phyloP scores from a whole-genome alignment of 1,140 invertebrate species.

The Lasaia peninsularis region DNA sequence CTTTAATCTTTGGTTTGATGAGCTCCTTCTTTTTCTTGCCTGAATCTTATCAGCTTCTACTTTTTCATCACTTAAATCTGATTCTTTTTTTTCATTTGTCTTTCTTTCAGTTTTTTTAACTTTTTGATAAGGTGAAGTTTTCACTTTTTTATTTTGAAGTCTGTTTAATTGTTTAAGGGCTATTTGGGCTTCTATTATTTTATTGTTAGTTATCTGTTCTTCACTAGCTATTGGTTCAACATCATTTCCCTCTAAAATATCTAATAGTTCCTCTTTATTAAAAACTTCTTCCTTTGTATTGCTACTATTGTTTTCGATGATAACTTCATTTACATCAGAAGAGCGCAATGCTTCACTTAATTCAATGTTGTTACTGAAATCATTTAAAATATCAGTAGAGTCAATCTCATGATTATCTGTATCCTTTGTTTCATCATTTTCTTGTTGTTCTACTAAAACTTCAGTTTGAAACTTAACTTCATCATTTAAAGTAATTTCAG shows the following conservation, averaged over 20 bases:
- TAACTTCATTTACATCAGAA: slow-evolving; percentile 36
- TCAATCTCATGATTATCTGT: slow-evolving; percentile 35
- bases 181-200: slow-evolving; percentile 40
- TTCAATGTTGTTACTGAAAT: slow-evolving; percentile 57
- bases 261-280: slow-evolving; percentile 66
- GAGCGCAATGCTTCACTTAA: slow-evolving; percentile 58
- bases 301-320: slow-evolving; percentile 56
- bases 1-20: neutral
- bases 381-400: slow-evolving; percentile 45
- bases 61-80: neutral
- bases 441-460: slow-evolving; percentile 56
- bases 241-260: slow-evolving; percentile 69
- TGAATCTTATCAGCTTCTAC: neutral
- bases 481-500: slow-evolving; percentile 24
- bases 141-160: slow-evolving; percentile 14
- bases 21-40: neutral
- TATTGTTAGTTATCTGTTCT: slow-evolving; percentile 5
- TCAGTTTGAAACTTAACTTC: slow-evolving; percentile 61
- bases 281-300: slow-evolving; percentile 53
- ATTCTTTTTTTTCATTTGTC: slow-evolving; percentile 18
- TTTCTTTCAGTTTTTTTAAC: slow-evolving; percentile 15
- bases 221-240: slow-evolving; percentile 26
- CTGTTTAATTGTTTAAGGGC: slow-evolving; percentile 51
- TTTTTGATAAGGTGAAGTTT: slow-evolving; percentile 12
- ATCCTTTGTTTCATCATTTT: slow-evolving; percentile 42